phyloP scores from a whole-genome alignment of 1,140 invertebrate genomes.

The Brachionus koreanus region DNA sequence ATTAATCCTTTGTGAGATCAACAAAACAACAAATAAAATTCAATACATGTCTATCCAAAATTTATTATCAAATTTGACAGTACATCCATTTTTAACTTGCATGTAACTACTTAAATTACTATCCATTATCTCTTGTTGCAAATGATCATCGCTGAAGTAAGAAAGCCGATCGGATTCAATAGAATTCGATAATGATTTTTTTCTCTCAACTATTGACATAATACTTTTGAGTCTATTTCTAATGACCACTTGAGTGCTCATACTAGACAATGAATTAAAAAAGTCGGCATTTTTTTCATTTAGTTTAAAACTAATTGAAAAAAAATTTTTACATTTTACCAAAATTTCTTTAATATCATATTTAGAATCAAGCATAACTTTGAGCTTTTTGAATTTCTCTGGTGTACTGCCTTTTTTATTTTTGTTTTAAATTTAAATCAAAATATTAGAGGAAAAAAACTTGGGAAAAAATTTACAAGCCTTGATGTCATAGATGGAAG shows the following conservation, averaged over 20 bases:
- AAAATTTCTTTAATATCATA: background rate
- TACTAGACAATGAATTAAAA: background rate
- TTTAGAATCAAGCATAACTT: background rate
- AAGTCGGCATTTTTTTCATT: slow-evolving; percentile 21
- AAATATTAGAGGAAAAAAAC: background rate
- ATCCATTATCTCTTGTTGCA: background rate
- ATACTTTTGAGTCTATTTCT: background rate
- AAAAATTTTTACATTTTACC: slow-evolving; percentile 27
- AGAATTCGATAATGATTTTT: background rate
- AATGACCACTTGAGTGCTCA: background rate
- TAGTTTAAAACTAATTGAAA: background rate
- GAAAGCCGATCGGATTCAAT: background rate
- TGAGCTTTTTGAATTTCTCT: slow-evolving; percentile 9
- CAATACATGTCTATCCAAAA: background rate
- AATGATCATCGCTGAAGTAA: background rate
- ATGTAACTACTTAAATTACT: background rate
- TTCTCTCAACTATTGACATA: background rate
- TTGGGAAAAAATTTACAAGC: background rate
- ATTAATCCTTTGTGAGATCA: no score
- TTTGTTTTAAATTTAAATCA: no score
- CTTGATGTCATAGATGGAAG: background rate
- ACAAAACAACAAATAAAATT: no score
- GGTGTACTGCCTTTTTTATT: background rate
- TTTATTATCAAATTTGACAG: background rate
- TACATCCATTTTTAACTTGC: background rate